These are phyloP conservation scores for Rallus limicola DNA, from an alignment of 2,113 vertebrate species.

Conservation along the genomic window DNA sequence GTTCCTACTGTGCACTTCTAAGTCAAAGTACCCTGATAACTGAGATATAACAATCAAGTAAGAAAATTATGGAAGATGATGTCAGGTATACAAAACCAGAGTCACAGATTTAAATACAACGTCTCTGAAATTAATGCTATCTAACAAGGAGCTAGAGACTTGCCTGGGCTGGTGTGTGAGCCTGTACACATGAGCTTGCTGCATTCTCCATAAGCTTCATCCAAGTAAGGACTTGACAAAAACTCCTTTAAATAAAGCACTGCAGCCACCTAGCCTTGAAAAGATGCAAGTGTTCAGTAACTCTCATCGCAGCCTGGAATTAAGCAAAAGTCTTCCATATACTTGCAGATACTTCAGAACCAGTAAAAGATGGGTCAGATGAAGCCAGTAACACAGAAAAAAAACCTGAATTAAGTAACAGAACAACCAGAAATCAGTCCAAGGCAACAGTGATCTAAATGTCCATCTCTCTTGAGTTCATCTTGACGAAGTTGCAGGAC, in stretches of 20 bases:
- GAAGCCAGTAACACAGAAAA: not conserved
- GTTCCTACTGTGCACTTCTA: not conserved
- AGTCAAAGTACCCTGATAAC: not conserved
- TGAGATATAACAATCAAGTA: not conserved
- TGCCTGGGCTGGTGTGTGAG: not conserved
- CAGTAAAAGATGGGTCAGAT: not conserved
- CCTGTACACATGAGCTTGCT: not conserved
- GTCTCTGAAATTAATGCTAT: not conserved
- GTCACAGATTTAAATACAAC: not conserved
- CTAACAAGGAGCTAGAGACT: not conserved
- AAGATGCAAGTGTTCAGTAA: constrained; percentile 49
- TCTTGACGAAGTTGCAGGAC: not conserved
- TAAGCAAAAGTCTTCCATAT: not conserved
- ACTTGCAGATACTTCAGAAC: not conserved
- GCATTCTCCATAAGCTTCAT: not conserved
- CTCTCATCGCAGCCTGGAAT: not conserved
- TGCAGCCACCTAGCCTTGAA: constrained; percentile 65
- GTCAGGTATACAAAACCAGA: not conserved
- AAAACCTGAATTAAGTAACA: not conserved
- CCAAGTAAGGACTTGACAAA: not conserved
- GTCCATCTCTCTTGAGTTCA: not conserved
- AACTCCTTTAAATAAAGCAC: constrained; percentile 43
- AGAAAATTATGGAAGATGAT: not conserved
- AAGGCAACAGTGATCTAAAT: not conserved
- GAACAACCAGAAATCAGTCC: not conserved